These are phyloP conservation scores for Spodoptera litura DNA, from an alignment of 1,140 invertebrate genomes.

Conservation along the genomic window DNA sequence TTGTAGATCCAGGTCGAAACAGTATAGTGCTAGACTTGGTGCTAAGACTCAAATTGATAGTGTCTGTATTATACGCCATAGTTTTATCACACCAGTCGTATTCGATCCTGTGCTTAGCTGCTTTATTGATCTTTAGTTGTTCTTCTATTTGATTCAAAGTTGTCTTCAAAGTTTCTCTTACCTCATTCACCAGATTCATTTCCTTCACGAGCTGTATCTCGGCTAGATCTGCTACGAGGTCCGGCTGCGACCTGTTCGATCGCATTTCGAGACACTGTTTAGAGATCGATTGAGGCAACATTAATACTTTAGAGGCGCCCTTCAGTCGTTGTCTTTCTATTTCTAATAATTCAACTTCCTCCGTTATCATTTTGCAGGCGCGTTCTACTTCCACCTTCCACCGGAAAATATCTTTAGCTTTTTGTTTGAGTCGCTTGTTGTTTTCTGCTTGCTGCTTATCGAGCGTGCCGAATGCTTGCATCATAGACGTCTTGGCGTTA, in stretches of 20 bases:
- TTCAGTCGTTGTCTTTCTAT: slow-evolving; percentile 88
- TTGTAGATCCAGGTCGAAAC: slow-evolving; percentile 90
- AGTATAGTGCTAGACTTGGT: slow-evolving; percentile 88
- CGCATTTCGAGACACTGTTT: slow-evolving; percentile 92
- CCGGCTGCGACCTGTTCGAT: slow-evolving; percentile 90
- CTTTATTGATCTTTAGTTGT: slow-evolving; percentile 91
- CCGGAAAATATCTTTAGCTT: slow-evolving; percentile 88
- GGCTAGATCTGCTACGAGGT: slow-evolving; percentile 92
- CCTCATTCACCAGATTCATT: slow-evolving; percentile 89
- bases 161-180: slow-evolving; percentile 87
- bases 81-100: slow-evolving; percentile 96
- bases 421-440: slow-evolving; percentile 87
- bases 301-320: slow-evolving; percentile 88
- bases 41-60: slow-evolving; percentile 87
- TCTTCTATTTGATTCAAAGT: slow-evolving; percentile 90
- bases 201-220: slow-evolving; percentile 93
- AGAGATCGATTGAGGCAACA: slow-evolving; percentile 89
- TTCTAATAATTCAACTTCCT: slow-evolving; percentile 89
- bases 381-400: slow-evolving; percentile 91
- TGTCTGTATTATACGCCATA: slow-evolving; percentile 92
- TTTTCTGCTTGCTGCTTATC: slow-evolving; percentile 89
- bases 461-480: slow-evolving; percentile 87
- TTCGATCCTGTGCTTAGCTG: slow-evolving; percentile 92
- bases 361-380: slow-evolving; percentile 88
- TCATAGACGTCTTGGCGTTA: slow-evolving; percentile 87